Conservation (phyloP, 2,113 vertebrate genomes). For the Panurus biarmicus region DNA sequence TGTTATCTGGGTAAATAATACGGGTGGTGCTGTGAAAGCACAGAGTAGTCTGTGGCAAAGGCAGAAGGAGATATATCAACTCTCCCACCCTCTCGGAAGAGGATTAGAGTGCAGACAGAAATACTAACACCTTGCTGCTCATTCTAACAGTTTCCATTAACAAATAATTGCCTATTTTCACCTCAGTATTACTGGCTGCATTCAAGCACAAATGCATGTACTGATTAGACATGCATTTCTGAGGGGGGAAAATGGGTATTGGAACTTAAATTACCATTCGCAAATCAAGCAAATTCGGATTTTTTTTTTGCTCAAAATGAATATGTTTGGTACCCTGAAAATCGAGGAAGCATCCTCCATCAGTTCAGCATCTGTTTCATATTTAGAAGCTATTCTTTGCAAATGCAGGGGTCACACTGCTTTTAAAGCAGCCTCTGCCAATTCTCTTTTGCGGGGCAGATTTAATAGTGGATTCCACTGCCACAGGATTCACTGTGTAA, state of each 20-base stretch:
- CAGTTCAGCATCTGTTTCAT: constrained; percentile 18
- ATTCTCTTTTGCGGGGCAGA: constrained; percentile 1
- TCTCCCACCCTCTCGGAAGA: neutral
- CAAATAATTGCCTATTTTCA: neutral
- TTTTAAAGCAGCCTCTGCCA: constrained; percentile 21
- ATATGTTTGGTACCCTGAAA: neutral
- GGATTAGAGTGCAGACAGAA: neutral
- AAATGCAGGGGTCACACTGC: neutral
- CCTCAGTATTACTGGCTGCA: neutral
- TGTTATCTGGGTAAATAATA: neutral
- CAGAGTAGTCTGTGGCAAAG: neutral
- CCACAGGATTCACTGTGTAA: constrained; percentile 22
- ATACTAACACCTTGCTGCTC: neutral
- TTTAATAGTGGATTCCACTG: constrained; percentile 44
- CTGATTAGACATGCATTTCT: neutral
- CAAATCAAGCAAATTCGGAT: neutral
- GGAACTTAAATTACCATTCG: neutral
- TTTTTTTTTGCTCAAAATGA: neutral
- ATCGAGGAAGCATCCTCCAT: neutral
- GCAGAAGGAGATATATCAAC: neutral
- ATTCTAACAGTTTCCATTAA: neutral
- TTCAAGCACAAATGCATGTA: neutral
- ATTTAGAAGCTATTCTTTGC: constrained; percentile 34
- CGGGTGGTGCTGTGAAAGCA: neutral
- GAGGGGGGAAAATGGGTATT: neutral